Evolutionary conservation across 2,888 invertebrate species (phyloP), one percentile per base, ranked within the genome.

Genomic region (Yponomeuta cagnagella): DNA sequence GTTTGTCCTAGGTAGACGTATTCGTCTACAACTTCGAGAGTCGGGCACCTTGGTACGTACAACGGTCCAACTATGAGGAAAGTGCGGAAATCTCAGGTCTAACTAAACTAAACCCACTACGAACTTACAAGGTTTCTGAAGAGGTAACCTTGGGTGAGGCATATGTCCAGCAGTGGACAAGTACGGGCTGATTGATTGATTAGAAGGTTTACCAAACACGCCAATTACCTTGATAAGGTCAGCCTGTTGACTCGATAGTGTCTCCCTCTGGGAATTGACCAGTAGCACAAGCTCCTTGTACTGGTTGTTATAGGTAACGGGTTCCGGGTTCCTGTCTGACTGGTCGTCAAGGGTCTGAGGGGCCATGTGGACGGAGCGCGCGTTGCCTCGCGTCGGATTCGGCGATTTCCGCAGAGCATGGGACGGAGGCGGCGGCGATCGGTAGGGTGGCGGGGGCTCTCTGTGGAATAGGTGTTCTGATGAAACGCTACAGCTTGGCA

Each of bases 211-310:
- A 43, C 43, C 6, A 43, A 43, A 43, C 43, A 43, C 43, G 43
- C 6, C 43, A 3, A 71, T 78, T 87, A 97, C 97, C 93, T 98
- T 97, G 72, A 96, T 97, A 77, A 98, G 94, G 93, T 98, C 97
- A 77, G 96, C 95, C 88, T 98, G 98, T 82, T 98, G 98, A 77
- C 95, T 94, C 71, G 96, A 96, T 73, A 98, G 93, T 84, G 97
- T 97, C 81, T 98, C 98, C 74, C 97, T 93, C 87, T 98, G 98
- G 84, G 96, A 96, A 89, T 97, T 97, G 72, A 98, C 97, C 77
- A 98, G 93, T 73, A 96, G 95, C 73, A 98, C 94, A 74, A 98
- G 93, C 88, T 98, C 97, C 79, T 95, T 93, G 80, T 96, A 96
- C 85, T 96, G 96, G 72, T 94, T 94, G 85, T 95, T 96, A 85